Percentiles rank a stretch among this genome's conserved stretches.
These are phyloP conservation scores for Ardeotis arabs DNA, from an alignment of 2,113 vertebrate genomes.

Conservation along the genomic window DNA sequence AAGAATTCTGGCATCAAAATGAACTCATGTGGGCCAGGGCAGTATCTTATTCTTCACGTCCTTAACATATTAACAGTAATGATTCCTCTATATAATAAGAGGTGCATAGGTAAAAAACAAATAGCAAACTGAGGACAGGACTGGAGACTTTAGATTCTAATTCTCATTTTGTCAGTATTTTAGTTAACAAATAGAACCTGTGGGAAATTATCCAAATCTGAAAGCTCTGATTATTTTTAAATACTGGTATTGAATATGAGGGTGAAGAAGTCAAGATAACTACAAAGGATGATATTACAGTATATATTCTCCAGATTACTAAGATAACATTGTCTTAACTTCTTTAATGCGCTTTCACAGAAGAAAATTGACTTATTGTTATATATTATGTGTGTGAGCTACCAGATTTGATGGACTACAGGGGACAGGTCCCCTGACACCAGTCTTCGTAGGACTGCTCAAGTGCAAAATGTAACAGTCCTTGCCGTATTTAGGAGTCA, in stretches of 20 bases:
- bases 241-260: not conserved
- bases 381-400: not conserved
- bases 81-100: not conserved
- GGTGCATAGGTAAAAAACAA: not conserved
- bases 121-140: not conserved
- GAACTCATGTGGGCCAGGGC: not conserved
- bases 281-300: not conserved
- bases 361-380: not conserved
- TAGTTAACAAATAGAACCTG: not conserved
- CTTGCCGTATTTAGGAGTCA: not conserved
- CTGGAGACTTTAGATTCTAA: not conserved
- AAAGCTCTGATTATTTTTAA: not conserved
- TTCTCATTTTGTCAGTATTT: not conserved
- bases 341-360: not conserved
- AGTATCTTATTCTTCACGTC: not conserved
- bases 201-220: not conserved
- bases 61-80: not conserved
- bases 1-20: not conserved
- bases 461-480: not conserved
- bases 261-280: not conserved
- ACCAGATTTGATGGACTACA: not conserved
- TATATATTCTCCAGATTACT: not conserved
- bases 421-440: not conserved
- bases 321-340: not conserved
- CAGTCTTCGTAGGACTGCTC: not conserved